A percentile compares a stretch with the other conserved stretches of the same genome.
Conservation (phyloP, 2,113 vertebrate species). For the Cochlearius cochlearius region DNA sequence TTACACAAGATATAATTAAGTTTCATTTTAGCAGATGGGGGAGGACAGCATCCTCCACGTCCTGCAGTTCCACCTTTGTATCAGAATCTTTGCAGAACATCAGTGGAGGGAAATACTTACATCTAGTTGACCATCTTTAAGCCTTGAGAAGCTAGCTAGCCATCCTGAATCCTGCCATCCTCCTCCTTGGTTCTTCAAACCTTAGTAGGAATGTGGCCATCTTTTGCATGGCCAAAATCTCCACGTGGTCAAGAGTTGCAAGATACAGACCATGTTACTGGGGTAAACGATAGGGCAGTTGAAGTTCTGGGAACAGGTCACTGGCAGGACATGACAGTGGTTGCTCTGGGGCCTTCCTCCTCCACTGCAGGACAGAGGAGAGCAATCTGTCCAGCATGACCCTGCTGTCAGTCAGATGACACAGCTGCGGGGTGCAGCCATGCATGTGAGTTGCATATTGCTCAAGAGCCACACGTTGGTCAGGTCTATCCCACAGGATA, state of each 20-base stretch:
- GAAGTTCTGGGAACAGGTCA: background rate
- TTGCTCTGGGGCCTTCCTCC: background rate
- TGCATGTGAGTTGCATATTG: rapidly evolving
- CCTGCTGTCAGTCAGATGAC: background rate
- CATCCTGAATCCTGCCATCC: background rate
- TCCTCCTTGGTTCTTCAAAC: background rate
- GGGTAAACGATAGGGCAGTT: background rate
- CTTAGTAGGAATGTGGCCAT: background rate
- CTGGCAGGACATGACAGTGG: background rate
- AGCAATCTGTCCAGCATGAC: background rate
- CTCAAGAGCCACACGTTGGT: background rate
- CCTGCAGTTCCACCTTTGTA: background rate
- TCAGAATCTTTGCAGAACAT: background rate
- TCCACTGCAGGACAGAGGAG: background rate
- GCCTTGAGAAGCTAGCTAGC: background rate
- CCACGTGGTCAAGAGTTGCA: background rate
- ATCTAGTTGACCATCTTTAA: background rate
- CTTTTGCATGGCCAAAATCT: background rate
- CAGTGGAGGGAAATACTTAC: background rate
- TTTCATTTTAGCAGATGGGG: background rate
- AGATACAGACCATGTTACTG: background rate
- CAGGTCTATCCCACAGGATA: background rate
- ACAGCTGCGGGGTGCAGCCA: background rate
- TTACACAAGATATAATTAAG: background rate
- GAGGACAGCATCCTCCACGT: background rate